Base-by-base conservation (phyloP, 2,113 vertebrate species). In the Scatophagus argus region DNA sequence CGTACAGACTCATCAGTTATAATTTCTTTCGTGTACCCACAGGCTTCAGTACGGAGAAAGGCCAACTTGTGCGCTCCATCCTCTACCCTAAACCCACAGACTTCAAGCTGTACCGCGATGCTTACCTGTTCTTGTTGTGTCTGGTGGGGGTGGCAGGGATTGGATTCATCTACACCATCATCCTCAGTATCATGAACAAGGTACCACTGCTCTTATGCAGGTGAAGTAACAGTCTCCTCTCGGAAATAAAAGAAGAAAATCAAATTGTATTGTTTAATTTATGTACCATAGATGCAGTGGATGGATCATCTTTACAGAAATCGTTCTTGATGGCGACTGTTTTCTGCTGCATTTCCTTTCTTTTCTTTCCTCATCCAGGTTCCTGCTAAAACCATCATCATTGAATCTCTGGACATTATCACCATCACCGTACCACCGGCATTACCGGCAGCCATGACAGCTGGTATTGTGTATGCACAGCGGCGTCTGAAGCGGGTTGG, bases 41-140 rank as follows among this genome's bases (percentile, higher is more conserved):
- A 99, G 98, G 98, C 46, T 99, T 98, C 89, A 95, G 95, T 85
- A 99, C 98, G 67, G 95, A 97, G 51, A 99, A 99, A 91, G 98
- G 98, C 66, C 97, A 98, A 70, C 96, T 99, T 27, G 96, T 99
- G 31, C 96, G 96, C 67, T 98, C 97, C 68, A 99, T 99, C 90
- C 87, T 99, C 0, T 97, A 99, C 91, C 98, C 98, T 39, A 99
- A 99, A 89, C 98, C 98, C 83, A 98, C 96, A 5, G 97, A 99
- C 89, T 98, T 99, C 84, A 98, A 97, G 84, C 96, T 99, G 86
- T 98, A 99, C 94, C 95, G 95, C 65, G 98, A 99, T 56, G 98
- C 98, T 39, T 98, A 96, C 88, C 90, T 97, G 87, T 99, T 99
- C 92, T 89, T 99, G 0, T 90, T 98, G 31, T 99, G 96, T 91